Base-by-base conservation (phyloP, 2,888 invertebrate genomes). In the Melangyna quadrimaculata region DNA sequence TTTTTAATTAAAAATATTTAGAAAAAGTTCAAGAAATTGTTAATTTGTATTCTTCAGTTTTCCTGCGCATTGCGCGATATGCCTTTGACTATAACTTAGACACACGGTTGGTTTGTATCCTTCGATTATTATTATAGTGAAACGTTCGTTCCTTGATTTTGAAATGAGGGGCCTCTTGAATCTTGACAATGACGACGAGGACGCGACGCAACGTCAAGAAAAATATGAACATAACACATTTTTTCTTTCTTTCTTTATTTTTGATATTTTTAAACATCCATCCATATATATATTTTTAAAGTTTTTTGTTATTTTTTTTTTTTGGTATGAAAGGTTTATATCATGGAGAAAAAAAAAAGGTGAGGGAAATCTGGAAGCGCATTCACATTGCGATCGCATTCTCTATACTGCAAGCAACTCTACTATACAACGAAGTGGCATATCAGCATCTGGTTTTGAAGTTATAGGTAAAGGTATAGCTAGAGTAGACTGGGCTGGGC, bases 371-470 rank as follows among this genome's bases (percentile, higher is more conserved):
- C 65, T 79, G 79, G 75, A 84, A 80, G 84, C 80, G 84, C 80
- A 80, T 84, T 84, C 80, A 72, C 80, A 80, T 72, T 71, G 84
- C 84, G 19, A 59, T 84, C 80, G n/a, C n/a, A 74, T 67, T 71
- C 67, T 43, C 59, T 59, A n/a, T n/a, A 37, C 59, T 59, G 35
- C 57, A 55, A 43, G 51, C 61, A 70, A 82, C 24, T 63, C n/a
- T 43, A 27, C 24, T 61, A 43, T 27, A 37, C 1, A 22, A 37
- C 12, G 51, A 27, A 27, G 78, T 63, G 67, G 63, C 37, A 72
- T n/a, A n/a, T 17, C 72, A 43, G 43, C 59, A 63, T 63, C 43
- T 43, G 63, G 63, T 43, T 63, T 43, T 27, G 17, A 43, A 22
- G 19, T 10, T 32, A 10, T 27, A 27, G n/a, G 37, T 22, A 37